phyloP scores from a whole-genome alignment of 2,797 vertebrate species.

The Tapirus indicus region DNA sequence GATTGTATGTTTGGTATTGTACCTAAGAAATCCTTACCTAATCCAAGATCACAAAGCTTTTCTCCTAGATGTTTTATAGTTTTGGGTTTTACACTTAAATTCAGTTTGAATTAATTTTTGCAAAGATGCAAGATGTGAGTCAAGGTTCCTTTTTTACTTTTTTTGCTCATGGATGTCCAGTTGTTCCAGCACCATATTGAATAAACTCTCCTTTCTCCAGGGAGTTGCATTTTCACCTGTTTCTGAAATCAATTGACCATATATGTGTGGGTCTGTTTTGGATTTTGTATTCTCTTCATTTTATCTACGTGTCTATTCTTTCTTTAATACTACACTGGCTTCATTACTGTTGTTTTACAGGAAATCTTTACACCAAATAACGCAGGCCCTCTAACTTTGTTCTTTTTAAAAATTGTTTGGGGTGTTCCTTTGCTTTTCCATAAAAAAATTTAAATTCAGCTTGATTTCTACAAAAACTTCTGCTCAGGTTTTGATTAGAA shows the following conservation, averaged over 20 bases:
- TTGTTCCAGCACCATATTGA: not conserved
- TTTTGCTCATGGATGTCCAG: not conserved
- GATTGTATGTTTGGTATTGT: not conserved
- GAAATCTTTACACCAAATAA: not conserved
- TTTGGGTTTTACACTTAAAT: not conserved
- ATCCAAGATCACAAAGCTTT: not conserved
- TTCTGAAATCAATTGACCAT: not conserved
- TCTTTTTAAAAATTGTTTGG: not conserved
- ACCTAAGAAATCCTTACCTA: not conserved
- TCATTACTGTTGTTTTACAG: not conserved
- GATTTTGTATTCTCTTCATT: not conserved
- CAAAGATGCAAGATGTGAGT: not conserved
- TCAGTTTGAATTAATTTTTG: not conserved
- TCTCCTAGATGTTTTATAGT: not conserved
- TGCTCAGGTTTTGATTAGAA: not conserved
- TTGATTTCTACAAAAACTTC: not conserved
- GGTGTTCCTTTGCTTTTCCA: not conserved
- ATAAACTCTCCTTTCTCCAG: not conserved
- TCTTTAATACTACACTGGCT: not conserved
- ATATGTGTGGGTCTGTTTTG: not conserved
- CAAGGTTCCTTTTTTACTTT: not conserved
- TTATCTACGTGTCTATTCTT: not conserved
- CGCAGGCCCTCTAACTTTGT: not conserved
- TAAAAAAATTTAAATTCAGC: not conserved
- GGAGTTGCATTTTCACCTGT: not conserved